Conservation (phyloP, 2,797 vertebrate genomes). For the Thamnophis elegans region DNA sequence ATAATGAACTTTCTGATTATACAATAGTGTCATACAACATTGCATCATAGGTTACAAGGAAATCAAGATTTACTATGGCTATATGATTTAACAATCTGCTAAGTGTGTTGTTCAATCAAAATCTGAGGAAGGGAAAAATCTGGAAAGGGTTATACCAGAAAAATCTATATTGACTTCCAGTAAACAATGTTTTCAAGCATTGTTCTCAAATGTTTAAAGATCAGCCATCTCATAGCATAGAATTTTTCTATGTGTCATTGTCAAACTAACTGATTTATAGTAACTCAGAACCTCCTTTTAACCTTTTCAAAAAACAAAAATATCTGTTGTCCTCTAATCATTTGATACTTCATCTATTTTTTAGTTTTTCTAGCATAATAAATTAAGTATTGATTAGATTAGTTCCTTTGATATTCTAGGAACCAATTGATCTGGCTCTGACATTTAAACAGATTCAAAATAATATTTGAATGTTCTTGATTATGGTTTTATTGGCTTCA, state of each 20-base stretch:
- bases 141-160: not conserved
- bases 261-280: not conserved
- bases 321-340: not conserved
- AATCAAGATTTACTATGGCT: not conserved
- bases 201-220: not conserved
- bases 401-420: not conserved
- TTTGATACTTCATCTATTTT: not conserved
- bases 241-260: not conserved
- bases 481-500: not conserved
- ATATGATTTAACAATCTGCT: not conserved
- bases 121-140: not conserved
- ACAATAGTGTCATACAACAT: not conserved
- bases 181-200: not conserved
- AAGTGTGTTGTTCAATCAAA: not conserved
- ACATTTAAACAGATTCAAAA: not conserved
- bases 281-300: not conserved
- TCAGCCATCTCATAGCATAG: not conserved
- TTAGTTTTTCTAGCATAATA: not conserved
- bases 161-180: not conserved
- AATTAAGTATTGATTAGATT: not conserved
- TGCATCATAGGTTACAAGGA: not conserved
- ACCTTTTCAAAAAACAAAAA: not conserved
- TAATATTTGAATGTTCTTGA: not conserved
- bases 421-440: not conserved
- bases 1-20: not conserved